Evolutionary conservation across 2,888 invertebrate species (phyloP), one percentile per base, ranked within the genome.

Genomic region (Cryptocheilus praepositus): DNA sequence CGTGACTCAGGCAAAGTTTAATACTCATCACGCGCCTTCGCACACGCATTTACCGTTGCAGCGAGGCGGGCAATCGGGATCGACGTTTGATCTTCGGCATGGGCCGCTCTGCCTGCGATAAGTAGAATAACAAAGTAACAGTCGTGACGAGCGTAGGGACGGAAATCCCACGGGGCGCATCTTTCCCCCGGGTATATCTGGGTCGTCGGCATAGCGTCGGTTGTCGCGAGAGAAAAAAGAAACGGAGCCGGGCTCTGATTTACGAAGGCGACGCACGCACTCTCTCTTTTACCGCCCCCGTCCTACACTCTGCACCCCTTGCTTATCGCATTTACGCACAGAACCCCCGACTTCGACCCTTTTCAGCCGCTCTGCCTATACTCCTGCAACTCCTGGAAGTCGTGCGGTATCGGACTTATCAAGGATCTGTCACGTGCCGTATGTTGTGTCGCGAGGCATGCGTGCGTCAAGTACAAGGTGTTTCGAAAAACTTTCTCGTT

Each of bases 231-330:
- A 80, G 76, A 64, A 19, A 56, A 54, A 54, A 54, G 54, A 18
- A 54, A 15, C 25, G 54, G 16, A 16, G 3, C 22, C 13, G 8
- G 36, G 62, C 68, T 72, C 74, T 83, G 84, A 84, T 83, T 84
- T 81, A 84, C 76, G 75, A 67, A 67, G 71, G 73, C 64, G 68
- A 57, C 51, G 70, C 83, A 83, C 79, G 82, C 82, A 78, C 71
- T 36, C 36, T 36, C 36, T 36, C 8, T 11, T 7, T 11, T 36
- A 1, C 8, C 7, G 8, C 36, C 36, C 36, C 13, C 13, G 11
- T 36, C 1, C 36, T 36, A 3, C 28, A 28, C 36, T 36, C 36
- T 36, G 25, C 67, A 73, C 57, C 70, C 65, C 64, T 68, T 25
- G 25, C 82, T 85, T 83, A 83, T 83, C 83, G 75, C 60, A 44